phyloP scores from a whole-genome alignment of 2,797 vertebrate genomes.

The Aphelocoma californica region DNA sequence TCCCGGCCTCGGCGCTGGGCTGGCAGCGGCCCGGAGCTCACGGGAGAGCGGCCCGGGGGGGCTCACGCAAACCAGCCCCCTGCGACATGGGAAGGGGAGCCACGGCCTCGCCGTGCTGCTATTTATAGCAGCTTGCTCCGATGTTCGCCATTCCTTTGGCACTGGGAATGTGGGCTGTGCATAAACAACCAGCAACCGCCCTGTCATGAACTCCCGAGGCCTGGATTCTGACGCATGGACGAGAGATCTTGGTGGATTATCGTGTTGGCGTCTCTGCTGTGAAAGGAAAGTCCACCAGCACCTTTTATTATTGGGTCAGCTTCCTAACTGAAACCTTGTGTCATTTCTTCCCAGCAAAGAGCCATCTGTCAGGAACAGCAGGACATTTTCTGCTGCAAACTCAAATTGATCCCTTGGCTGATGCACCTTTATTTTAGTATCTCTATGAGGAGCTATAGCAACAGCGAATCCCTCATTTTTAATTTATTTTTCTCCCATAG shows the following conservation, averaged over 20 bases:
- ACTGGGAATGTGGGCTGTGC: not conserved
- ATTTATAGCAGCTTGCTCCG: conserved; percentile 30
- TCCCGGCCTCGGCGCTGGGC: not conserved
- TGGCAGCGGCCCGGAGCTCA: not conserved
- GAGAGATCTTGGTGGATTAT: not conserved
- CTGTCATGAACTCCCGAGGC: not conserved
- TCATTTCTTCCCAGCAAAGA: not conserved
- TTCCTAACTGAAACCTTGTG: not conserved
- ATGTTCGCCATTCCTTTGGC: conserved; percentile 15
- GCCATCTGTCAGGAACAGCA: not conserved
- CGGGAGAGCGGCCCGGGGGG: not conserved
- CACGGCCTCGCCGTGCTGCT: not conserved
- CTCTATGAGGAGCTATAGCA: not conserved
- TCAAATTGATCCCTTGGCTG: not conserved
- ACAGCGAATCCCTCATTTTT: not conserved
- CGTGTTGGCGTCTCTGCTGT: not conserved
- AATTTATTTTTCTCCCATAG: not conserved
- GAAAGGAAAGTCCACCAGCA: not conserved
- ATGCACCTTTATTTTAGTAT: not conserved
- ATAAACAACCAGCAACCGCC: not conserved
- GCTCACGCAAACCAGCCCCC: not conserved
- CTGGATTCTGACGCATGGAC: not conserved
- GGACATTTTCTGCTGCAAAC: not conserved
- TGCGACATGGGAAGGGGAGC: not conserved
- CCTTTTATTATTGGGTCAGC: not conserved